Conservation (phyloP, 2,888 invertebrate genomes). For the Pachycephus smyrnensis region DNA sequence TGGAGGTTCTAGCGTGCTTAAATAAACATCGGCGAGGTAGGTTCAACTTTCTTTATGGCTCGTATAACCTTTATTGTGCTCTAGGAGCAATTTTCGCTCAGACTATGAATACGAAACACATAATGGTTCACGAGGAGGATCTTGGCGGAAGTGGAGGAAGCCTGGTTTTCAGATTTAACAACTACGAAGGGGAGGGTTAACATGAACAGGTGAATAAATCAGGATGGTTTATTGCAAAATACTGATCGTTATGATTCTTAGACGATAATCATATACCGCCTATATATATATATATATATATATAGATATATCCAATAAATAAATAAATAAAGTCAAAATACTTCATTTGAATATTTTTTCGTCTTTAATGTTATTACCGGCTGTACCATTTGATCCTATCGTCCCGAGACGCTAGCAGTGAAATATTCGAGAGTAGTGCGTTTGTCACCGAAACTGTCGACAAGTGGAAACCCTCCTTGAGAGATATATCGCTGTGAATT, state of each 20-base stretch:
- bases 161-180: constrained; percentile 51
- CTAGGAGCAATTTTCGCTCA: constrained; percentile 59
- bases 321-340: background rate
- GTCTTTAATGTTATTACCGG: fast-evolving
- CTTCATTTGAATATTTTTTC: background rate
- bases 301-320: background rate
- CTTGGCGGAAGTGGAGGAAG: constrained; percentile 24
- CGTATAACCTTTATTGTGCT: constrained; percentile 61
- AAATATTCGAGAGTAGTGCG: background rate
- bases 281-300: constrained; percentile 1
- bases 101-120: constrained; percentile 63
- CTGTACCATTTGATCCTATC: background rate
- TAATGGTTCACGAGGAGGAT: constrained; percentile 31
- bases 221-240: constrained; percentile 23
- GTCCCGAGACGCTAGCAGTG: background rate
- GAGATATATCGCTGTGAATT: background rate
- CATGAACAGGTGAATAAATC: constrained; percentile 20
- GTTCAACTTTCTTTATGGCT: constrained; percentile 55
- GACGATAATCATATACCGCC: constrained; percentile 13
- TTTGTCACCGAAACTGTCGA: background rate
- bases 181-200: constrained; percentile 23
- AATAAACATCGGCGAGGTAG: constrained; percentile 53
- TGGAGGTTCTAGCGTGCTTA: constrained; percentile 28
- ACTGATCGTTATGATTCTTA: constrained; percentile 19
- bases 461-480: background rate